A percentile compares a stretch with the other conserved stretches of the same genome.
These are phyloP conservation scores for Xanthorhoe spadicearia DNA, from an alignment of 2,888 invertebrate species.

Conservation along the genomic window DNA sequence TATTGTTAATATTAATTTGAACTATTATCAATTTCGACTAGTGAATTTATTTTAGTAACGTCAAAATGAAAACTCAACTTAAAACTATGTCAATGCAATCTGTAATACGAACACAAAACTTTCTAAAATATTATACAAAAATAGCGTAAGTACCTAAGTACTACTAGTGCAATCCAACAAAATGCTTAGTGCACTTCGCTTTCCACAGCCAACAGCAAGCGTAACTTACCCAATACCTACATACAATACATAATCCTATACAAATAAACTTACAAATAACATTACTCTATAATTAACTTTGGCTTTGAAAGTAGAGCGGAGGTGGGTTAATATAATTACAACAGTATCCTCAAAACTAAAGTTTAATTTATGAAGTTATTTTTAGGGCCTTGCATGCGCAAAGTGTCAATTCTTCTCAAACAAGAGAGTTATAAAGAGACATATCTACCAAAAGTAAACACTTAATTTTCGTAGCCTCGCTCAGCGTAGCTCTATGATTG, in stretches of 20 bases:
- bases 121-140: conserved; percentile 7
- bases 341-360: background rate
- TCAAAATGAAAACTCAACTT: too few relatives aligned
- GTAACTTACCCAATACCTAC: conserved; percentile 4
- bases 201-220: conserved; percentile 18
- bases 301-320: background rate
- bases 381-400: too few relatives aligned
- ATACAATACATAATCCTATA: background rate
- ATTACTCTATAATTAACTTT: background rate
- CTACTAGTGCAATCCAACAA: conserved; percentile 9
- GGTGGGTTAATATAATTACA: background rate
- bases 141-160: background rate
- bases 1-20: too few relatives aligned
- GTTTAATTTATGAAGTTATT: too few relatives aligned
- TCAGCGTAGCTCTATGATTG: background rate
- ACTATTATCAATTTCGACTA: too few relatives aligned
- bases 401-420: too few relatives aligned
- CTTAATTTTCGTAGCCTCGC: background rate
- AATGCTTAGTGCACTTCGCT: conserved; percentile 3
- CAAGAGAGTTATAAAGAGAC: background rate
- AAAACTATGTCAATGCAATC: too few relatives aligned
- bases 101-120: background rate
- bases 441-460: background rate
- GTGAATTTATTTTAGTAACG: too few relatives aligned
- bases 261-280: background rate